Evolutionary conservation across 1,140 invertebrate genomes (phyloP), one percentile per base, ranked within the genome.

Genomic region (Hestina assimilis): DNA sequence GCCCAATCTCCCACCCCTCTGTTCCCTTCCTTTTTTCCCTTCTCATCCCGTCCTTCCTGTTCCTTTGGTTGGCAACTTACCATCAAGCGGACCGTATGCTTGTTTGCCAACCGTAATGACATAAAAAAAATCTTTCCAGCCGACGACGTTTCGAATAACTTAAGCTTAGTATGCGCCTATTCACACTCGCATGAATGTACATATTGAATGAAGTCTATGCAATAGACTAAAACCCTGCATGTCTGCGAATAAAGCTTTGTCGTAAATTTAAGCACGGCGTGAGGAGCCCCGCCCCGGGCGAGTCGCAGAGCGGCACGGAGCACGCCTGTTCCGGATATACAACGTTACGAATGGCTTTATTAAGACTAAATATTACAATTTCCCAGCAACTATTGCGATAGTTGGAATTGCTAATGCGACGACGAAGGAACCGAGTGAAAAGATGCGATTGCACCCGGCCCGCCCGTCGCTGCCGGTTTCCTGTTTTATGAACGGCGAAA

Each of bases 351-450:
- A 86, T 83, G 75, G 75, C 76, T 84, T 79, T 85, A 83, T 85
- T 87, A 82, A 87, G 73, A 79, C 79, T 83, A 81, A 87, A 83
- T 83, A 83, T 84, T 83, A 83, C 77, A 81, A 77, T 81, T 81
- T 79, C 75, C 73, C 56, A 69, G 74, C 66, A 77, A 83, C 76
- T 81, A 79, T 80, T 78, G 70, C 75, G 60, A 72, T 67, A 63
- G 66, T 81, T 79, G 77, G 76, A 83, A 84, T 87, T 80, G 75
- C 79, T 82, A 84, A 83, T 83, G 72, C 65, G 55, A 66, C 59
- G 53, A 65, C 59, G 59, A 69, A 79, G 76, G 66, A 74, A 56
- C 52, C 47, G 66, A 77, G 78, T 78, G 75, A 81, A 82, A 81
- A 78, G 74, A 83, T 79, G 75, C 78, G 74, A 79, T 78, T 78